Evolutionary conservation across 2,797 vertebrate genomes (phyloP).

Genomic region (Lepilemur septentrionalis): DNA sequence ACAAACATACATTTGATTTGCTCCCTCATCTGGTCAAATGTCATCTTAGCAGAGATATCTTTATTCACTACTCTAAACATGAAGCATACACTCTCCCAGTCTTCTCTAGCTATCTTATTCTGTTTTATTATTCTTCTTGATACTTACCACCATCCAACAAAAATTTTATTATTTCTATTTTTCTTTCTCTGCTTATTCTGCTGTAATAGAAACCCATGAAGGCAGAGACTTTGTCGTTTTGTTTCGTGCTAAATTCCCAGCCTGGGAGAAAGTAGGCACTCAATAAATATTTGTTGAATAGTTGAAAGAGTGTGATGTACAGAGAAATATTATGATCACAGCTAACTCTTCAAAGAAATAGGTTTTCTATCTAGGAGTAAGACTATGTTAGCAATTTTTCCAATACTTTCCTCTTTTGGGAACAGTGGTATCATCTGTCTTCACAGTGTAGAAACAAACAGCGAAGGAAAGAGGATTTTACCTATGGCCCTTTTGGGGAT

Average conservation of each 20-base stretch:
- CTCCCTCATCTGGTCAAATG: background rate
- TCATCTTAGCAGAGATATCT: background rate
- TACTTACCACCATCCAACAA: background rate
- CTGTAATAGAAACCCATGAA: background rate
- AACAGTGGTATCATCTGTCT: background rate
- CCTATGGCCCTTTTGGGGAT: background rate
- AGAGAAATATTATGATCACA: background rate
- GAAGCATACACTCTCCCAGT: background rate
- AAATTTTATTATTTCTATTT: background rate
- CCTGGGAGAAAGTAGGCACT: background rate
- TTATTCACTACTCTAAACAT: background rate
- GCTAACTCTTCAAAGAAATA: background rate
- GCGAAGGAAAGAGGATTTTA: background rate
- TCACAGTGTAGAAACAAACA: background rate
- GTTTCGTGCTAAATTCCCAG: background rate
- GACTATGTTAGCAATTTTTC: background rate
- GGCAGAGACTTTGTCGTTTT: background rate
- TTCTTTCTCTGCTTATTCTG: background rate
- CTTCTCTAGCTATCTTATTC: background rate
- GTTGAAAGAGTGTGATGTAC: background rate
- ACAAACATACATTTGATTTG: background rate
- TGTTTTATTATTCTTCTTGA: background rate
- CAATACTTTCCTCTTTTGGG: background rate
- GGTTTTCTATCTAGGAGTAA: background rate
- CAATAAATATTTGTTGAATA: background rate